These are phyloP conservation scores for Glaucomys volans DNA, from an alignment of 2,113 vertebrate species.

Conservation along the genomic window DNA sequence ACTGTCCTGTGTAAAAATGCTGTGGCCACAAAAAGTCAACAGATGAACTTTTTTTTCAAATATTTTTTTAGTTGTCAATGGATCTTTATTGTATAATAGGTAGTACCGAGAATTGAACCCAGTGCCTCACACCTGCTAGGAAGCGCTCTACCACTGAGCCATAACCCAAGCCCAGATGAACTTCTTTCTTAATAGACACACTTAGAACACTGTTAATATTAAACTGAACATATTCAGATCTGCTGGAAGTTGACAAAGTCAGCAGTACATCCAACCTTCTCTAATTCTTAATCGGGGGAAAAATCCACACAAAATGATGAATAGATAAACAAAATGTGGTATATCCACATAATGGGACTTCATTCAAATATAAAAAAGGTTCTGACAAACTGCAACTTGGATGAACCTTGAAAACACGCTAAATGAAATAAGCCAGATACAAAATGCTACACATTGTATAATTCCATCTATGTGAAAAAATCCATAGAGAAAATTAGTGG, in stretches of 20 bases:
- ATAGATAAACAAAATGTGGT: slow-evolving; percentile 12
- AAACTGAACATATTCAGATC: background rate
- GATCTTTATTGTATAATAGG: no score
- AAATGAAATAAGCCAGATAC: background rate
- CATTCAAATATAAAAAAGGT: background rate
- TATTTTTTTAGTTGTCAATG: no score
- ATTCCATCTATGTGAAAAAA: background rate
- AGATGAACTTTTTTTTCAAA: background rate
- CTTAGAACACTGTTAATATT: background rate
- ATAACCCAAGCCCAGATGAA: background rate
- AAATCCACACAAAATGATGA: background rate
- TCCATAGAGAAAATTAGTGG: background rate
- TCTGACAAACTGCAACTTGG: background rate
- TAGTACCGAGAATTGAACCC: no score
- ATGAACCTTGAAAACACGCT: background rate
- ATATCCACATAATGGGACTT: background rate
- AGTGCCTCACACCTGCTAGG: no score
- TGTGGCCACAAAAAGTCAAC: background rate
- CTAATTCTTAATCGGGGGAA: background rate
- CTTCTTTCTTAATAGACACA: background rate
- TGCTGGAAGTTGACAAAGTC: slow-evolving; percentile 1
- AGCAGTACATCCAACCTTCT: background rate
- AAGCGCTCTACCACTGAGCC: no score
- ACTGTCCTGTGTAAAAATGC: background rate
- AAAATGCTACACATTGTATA: background rate